A percentile compares a stretch with the other conserved stretches of the same genome.
Conservation (phyloP, 2,888 invertebrate genomes). For the Adineta ricciae region DNA sequence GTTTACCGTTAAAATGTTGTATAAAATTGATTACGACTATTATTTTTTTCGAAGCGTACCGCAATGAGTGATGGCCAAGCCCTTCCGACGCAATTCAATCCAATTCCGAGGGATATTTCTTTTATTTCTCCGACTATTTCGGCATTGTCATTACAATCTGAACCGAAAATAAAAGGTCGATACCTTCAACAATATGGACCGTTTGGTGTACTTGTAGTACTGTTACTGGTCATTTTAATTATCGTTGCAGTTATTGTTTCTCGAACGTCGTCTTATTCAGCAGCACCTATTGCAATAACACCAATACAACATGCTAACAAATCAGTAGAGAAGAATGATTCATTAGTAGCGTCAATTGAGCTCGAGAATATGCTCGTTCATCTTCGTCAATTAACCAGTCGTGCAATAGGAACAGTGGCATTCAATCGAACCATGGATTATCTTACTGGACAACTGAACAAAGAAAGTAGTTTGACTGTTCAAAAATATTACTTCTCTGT, state of each 20-base stretch:
- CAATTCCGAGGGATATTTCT: not conserved
- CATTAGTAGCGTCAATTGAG: not conserved
- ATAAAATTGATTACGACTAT: not conserved
- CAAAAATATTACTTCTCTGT: not conserved
- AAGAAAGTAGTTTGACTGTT: not conserved
- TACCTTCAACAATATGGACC: not conserved
- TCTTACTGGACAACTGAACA: not conserved
- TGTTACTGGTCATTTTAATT: not conserved
- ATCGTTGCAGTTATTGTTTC: not conserved
- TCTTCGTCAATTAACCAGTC: not conserved
- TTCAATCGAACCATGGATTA: not conserved
- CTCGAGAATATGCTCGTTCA: not conserved
- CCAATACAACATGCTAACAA: not conserved
- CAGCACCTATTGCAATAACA: no score
- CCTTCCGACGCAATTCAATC: not conserved
- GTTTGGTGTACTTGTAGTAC: not conserved
- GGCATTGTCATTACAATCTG: not conserved
- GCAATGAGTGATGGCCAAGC: not conserved
- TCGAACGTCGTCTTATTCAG: not conserved
- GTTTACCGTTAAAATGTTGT: no score
- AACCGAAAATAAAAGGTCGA: not conserved
- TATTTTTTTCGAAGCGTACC: not conserved
- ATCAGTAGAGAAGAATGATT: not conserved
- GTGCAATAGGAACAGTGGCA: not conserved
- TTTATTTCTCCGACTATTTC: not conserved